A percentile compares a stretch with the other conserved stretches of the same genome.
Evolutionary conservation across 2,113 vertebrate species (phyloP).

Genomic region (Chrysemys picta): DNA sequence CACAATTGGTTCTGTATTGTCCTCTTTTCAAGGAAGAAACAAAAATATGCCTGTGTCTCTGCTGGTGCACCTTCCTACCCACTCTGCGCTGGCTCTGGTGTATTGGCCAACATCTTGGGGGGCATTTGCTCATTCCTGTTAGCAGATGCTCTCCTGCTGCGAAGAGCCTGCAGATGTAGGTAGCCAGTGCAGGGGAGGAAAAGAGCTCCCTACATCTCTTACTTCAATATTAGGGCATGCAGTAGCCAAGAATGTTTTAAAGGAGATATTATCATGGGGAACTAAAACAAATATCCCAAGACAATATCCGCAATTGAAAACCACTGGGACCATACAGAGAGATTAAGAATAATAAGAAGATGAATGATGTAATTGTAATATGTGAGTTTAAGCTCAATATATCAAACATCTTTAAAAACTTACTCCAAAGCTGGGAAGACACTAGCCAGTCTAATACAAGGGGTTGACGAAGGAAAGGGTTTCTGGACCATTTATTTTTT

Average conservation of each 20-base stretch:
- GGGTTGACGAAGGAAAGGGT: neutral
- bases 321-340: neutral
- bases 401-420: rapidly evolving
- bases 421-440: neutral
- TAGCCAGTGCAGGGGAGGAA: neutral
- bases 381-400: neutral
- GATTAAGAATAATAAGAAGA: neutral
- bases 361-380: neutral
- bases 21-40: neutral
- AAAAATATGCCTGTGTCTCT: neutral
- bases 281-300: neutral
- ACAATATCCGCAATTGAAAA: neutral
- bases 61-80: neutral
- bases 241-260: neutral
- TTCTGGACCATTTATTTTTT: neutral
- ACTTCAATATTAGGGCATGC: neutral
- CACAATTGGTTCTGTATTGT: neutral
- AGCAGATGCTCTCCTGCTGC: neutral
- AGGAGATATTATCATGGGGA: rapidly evolving
- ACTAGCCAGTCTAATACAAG: neutral
- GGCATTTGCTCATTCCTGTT: neutral
- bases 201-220: neutral
- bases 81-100: neutral
- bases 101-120: neutral
- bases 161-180: neutral